A percentile compares a stretch with the other conserved stretches of the same genome.
These are phyloP conservation scores for Eudasyphora cyanicolor DNA, from an alignment of 2,888 invertebrate genomes.

Conservation along the genomic window DNA sequence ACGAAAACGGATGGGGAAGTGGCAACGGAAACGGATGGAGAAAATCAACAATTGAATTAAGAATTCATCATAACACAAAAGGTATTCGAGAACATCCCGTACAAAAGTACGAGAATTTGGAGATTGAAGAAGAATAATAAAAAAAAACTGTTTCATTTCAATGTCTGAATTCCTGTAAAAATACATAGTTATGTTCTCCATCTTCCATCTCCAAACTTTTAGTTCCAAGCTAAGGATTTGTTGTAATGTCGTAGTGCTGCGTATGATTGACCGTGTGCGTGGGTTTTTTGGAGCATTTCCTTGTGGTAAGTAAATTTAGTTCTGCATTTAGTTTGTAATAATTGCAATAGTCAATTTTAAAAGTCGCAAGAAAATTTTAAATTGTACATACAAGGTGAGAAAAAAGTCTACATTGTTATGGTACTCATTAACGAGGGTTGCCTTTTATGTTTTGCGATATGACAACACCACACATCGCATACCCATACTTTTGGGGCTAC, in stretches of 20 bases:
- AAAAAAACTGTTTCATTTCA: neutral
- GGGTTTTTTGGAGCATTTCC: neutral
- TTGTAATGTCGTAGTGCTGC: neutral
- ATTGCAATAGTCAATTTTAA: too few relatives aligned
- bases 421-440: too few relatives aligned
- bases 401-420: too few relatives aligned
- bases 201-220: too few relatives aligned
- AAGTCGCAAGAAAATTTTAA: too few relatives aligned
- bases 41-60: conserved; percentile 8
- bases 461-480: too few relatives aligned
- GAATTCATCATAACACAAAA: conserved; percentile 21
- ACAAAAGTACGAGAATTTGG: neutral
- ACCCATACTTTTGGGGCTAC: too few relatives aligned
- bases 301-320: neutral
- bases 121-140: neutral
- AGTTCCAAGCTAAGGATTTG: neutral
- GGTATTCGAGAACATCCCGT: neutral
- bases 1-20: neutral
- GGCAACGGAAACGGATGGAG: conserved; percentile 1
- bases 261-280: neutral
- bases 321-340: neutral
- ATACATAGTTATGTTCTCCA: too few relatives aligned
- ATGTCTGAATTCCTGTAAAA: neutral
- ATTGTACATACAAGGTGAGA: too few relatives aligned
- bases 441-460: too few relatives aligned